Percentiles rank a stretch among this genome's conserved stretches.
Conservation (phyloP, 2,888 invertebrate genomes). For the Rutpela maculata region DNA sequence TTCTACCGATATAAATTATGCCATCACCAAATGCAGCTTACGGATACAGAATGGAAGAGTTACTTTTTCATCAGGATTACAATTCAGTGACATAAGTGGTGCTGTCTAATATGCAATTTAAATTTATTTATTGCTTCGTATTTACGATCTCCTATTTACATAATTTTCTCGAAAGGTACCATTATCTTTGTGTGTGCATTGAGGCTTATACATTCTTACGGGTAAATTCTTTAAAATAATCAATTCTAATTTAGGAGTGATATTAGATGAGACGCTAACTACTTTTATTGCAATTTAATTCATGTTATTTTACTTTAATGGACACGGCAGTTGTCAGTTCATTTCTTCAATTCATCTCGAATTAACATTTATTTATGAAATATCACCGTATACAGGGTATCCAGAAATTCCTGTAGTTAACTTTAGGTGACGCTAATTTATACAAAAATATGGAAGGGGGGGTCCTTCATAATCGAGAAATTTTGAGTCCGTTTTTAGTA, state of each 20-base stretch:
- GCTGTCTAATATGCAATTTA: slow-evolving; percentile 51
- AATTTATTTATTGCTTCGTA: slow-evolving; percentile 47
- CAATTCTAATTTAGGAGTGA: neutral
- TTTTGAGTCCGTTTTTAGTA: too few relatives aligned
- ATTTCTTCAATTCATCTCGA: too few relatives aligned
- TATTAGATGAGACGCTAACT: neutral
- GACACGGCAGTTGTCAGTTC: too few relatives aligned
- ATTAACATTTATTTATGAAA: too few relatives aligned
- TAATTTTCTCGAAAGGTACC: slow-evolving; percentile 32
- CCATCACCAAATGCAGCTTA: slow-evolving; percentile 46
- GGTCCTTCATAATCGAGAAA: too few relatives aligned
- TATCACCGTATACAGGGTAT: too few relatives aligned
- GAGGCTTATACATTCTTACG: slow-evolving; percentile 19
- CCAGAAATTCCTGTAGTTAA: too few relatives aligned
- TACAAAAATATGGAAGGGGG: too few relatives aligned
- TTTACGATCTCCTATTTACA: slow-evolving; percentile 40
- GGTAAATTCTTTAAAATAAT: slow-evolving; percentile 4
- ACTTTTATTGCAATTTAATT: slow-evolving; percentile 6
- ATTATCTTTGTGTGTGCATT: slow-evolving; percentile 24
- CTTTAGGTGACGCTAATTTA: too few relatives aligned
- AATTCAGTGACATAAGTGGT: slow-evolving; percentile 50
- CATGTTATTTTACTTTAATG: too few relatives aligned
- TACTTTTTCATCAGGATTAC: slow-evolving; percentile 39
- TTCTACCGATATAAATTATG: slow-evolving; percentile 43
- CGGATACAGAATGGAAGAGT: slow-evolving; percentile 40